Conservation (phyloP, 2,113 vertebrate species). For the Thunnus maccoyii region DNA sequence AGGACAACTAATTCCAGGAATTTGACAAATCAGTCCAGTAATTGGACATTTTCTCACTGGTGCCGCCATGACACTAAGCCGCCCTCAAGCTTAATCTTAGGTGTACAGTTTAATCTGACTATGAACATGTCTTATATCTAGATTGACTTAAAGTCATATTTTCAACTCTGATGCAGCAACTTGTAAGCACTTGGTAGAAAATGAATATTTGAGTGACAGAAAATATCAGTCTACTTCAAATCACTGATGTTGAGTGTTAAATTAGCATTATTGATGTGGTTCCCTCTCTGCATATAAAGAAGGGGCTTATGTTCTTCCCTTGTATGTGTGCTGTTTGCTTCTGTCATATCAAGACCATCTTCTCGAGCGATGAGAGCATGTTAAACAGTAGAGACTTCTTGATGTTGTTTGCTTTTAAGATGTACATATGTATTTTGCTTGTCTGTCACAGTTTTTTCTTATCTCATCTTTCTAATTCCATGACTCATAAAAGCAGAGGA, state of each 20-base stretch:
- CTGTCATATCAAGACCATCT: conserved; percentile 8
- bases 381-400: not conserved
- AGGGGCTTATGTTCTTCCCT: conserved; percentile 25
- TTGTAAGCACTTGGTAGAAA: not conserved
- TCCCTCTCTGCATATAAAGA: conserved; percentile 43
- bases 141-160: conserved; percentile 17
- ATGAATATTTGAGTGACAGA: conserved; percentile 31
- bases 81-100: not conserved
- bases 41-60: conserved; percentile 14
- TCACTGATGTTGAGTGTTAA: conserved; percentile 41
- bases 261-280: conserved; percentile 21
- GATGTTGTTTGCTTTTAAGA: not conserved
- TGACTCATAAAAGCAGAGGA: not conserved
- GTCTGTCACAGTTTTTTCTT: not conserved
- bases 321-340: conserved; percentile 21
- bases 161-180: not conserved
- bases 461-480: not conserved
- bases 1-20: conserved; percentile 9
- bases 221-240: conserved; percentile 30
- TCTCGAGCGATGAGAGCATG: not conserved
- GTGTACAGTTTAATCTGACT: not conserved
- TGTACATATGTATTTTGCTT: not conserved
- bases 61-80: not conserved
- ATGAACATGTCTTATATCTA: not conserved
- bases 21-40: not conserved